Evolutionary conservation across 1,140 invertebrate species (phyloP), one percentile per base, ranked within the genome.

Genomic region (Cyclargus thomasi): DNA sequence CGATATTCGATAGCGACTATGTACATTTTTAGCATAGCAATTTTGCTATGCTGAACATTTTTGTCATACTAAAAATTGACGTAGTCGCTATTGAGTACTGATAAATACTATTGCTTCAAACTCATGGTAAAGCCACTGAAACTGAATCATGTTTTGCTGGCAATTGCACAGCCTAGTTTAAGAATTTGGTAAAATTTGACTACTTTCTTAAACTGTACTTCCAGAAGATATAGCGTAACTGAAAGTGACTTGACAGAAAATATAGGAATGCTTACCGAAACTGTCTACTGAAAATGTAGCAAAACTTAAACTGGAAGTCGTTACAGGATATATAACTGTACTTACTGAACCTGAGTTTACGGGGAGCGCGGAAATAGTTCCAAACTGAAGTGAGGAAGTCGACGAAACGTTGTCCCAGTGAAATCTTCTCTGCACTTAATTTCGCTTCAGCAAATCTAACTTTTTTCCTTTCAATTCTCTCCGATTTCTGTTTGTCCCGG

Each of bases 381-480:
- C 80, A 85, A 59, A 89, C 70, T 62, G 80, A 78, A 79, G 72
- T 69, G 69, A 83, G 79, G 76, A 85, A 78, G 63, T 70, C 74
- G 36, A 77, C 74, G 70, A 85, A 78, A 47, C 83, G 79, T 69
- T 83, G 72, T 68, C 72, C 77, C 55, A 85, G 66, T n/a, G 82
- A 68, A 65, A 74, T 70, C 71, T 72, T 73, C 69, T 73, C 69
- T 67, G 72, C 70, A 16, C 53, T 63, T 65, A 70, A 68, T 53
- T 80, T 74, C 39, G 65, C 64, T 70, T 82, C 81, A 67, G 75
- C 76, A 71, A 86, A 87, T 73, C 79, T 77, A 69, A 87, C 85
- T 75, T 75, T 82, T 79, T 87, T 87, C 80, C 82, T 86, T 53
- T 63, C 69, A 65, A 65, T 76, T 65, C 71, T 79, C 62, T 74